Evolutionary conservation across 2,113 vertebrate genomes (phyloP).

Genomic region (Melierax canorus): DNA sequence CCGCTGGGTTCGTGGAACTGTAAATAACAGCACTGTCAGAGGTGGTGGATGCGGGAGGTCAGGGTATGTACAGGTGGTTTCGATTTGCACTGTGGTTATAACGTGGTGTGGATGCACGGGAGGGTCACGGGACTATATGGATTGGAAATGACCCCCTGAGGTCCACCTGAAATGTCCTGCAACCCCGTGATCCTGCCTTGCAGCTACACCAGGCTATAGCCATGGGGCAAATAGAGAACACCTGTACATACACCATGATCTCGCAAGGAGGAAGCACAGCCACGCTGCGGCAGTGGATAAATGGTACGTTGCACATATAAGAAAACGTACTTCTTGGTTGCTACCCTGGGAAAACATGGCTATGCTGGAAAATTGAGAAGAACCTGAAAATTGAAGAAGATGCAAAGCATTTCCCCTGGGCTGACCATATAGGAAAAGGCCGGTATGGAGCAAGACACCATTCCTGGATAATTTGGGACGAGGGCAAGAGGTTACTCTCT

Average conservation of each 20-base stretch:
- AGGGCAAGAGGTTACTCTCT: not conserved
- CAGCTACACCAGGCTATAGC: not conserved
- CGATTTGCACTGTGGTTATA: not conserved
- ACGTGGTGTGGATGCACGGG: not conserved
- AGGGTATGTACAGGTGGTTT: not conserved
- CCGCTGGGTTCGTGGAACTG: fast-evolving
- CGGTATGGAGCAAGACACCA: not conserved
- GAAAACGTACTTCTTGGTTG: not conserved
- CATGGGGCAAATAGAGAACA: not conserved
- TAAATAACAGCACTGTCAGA: no score
- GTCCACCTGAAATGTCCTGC: not conserved
- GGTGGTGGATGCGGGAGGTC: not conserved
- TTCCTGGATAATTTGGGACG: not conserved
- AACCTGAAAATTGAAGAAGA: not conserved
- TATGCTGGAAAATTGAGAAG: not conserved
- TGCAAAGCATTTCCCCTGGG: not conserved
- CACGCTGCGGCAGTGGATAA: not conserved
- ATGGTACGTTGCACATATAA: fast-evolving
- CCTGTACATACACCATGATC: no score
- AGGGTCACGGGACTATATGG: not conserved
- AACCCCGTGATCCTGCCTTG: not conserved
- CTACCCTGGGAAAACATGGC: fast-evolving
- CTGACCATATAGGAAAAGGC: fast-evolving
- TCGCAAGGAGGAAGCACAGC: not conserved
- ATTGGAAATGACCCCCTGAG: not conserved